phyloP scores from a whole-genome alignment of 2,113 vertebrate genomes.

The Diadophis punctatus region DNA sequence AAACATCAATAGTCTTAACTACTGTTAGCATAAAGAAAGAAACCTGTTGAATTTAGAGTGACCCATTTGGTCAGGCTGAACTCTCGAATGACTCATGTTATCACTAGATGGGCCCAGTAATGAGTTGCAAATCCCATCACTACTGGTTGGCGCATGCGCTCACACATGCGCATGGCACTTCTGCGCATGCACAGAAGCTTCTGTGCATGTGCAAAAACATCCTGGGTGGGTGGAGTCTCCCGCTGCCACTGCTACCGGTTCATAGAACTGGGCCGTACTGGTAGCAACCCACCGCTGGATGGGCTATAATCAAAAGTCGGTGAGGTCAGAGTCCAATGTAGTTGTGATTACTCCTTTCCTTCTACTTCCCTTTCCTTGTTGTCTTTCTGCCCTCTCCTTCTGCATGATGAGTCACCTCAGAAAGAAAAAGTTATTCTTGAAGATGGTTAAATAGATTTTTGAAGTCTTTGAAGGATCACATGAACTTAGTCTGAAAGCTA shows the following conservation, averaged over 20 bases:
- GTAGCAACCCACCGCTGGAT: neutral
- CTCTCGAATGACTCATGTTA: neutral
- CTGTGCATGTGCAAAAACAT: too few species aligned
- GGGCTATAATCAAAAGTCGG: neutral
- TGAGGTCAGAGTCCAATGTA: neutral
- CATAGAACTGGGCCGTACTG: too few species aligned
- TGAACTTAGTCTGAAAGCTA: neutral
- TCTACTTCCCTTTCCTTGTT: neutral
- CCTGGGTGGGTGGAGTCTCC: too few species aligned
- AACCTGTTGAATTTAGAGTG: neutral
- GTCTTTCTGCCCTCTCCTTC: neutral
- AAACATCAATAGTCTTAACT: neutral
- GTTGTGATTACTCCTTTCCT: neutral
- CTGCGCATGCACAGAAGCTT: too few species aligned
- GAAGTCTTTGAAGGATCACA: neutral
- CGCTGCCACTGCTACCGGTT: too few species aligned
- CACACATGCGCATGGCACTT: too few species aligned
- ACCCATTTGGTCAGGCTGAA: neutral
- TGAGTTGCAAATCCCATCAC: too few species aligned
- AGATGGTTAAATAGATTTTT: neutral
- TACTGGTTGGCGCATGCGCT: too few species aligned
- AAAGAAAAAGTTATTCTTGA: neutral
- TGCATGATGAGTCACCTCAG: neutral
- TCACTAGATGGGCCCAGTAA: neutral
- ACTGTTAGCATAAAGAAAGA: neutral